phyloP scores from a whole-genome alignment of 2,113 vertebrate genomes.

The Columbina picui region DNA sequence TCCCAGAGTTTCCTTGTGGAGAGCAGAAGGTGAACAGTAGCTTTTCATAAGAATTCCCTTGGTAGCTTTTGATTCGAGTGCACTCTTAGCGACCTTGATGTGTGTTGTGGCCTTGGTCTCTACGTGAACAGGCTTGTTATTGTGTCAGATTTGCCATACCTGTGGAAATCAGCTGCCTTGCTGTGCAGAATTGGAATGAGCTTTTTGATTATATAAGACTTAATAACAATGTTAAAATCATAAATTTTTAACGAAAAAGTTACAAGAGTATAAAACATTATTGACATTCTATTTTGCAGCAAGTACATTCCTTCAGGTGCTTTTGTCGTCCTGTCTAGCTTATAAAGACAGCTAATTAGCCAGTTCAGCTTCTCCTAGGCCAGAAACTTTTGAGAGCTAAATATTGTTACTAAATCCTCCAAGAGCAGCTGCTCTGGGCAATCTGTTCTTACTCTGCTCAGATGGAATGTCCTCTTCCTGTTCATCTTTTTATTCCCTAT shows the following conservation, averaged over 20 bases:
- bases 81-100: background rate
- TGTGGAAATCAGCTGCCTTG: background rate
- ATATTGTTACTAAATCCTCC: background rate
- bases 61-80: background rate
- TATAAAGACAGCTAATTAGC: background rate
- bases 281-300: background rate
- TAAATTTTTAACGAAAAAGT: background rate
- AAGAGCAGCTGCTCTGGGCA: background rate
- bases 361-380: background rate
- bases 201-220: background rate
- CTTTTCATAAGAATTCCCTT: background rate
- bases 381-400: background rate
- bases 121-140: background rate
- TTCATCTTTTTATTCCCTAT: background rate
- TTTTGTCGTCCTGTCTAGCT: background rate
- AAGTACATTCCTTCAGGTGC: background rate
- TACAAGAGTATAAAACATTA: background rate
- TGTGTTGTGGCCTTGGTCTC: background rate
- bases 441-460: background rate
- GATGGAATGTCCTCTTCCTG: background rate
- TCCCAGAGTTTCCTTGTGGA: background rate
- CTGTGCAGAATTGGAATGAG: background rate
- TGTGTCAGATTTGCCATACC: background rate
- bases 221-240: background rate
- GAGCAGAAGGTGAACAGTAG: accelerated